Percentiles rank a stretch among this genome's conserved stretches.
phyloP scores from a whole-genome alignment of 2,797 vertebrate genomes.

The Microhierax caerulescens region DNA sequence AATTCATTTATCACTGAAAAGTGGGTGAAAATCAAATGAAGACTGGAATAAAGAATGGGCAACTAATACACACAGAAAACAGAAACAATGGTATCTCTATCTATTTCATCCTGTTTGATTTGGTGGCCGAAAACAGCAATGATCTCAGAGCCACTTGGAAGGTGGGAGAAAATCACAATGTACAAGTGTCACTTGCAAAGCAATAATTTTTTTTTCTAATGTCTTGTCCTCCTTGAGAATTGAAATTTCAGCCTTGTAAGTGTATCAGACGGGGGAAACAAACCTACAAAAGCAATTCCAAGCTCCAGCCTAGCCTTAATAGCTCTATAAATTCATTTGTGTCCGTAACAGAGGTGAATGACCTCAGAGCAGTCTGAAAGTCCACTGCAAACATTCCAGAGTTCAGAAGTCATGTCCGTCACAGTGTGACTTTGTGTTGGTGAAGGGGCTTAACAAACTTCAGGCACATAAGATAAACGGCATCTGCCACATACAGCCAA shows the following conservation, averaged over 20 bases:
- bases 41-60: not conserved
- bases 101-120: not conserved
- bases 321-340: constrained; percentile 41
- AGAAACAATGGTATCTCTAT: not conserved
- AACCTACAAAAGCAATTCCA: not conserved
- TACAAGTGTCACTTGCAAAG: not conserved
- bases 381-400: constrained; percentile 17
- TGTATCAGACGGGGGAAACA: not conserved
- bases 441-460: not conserved
- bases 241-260: not conserved
- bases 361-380: constrained; percentile 2
- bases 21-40: not conserved
- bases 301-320: not conserved
- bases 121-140: not conserved
- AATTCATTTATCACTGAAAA: not conserved
- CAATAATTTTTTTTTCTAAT: not conserved
- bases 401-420: constrained; percentile 13
- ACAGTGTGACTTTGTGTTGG: not conserved
- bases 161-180: not conserved
- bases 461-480: constrained; percentile 6
- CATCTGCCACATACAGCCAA: constrained; percentile 26
- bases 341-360: constrained; percentile 31
- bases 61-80: not conserved
- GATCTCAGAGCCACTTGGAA: not conserved
- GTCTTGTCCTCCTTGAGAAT: not conserved